These are phyloP conservation scores for Luehdorfia chinensis DNA, from an alignment of 1,140 invertebrate species.

Conservation along the genomic window DNA sequence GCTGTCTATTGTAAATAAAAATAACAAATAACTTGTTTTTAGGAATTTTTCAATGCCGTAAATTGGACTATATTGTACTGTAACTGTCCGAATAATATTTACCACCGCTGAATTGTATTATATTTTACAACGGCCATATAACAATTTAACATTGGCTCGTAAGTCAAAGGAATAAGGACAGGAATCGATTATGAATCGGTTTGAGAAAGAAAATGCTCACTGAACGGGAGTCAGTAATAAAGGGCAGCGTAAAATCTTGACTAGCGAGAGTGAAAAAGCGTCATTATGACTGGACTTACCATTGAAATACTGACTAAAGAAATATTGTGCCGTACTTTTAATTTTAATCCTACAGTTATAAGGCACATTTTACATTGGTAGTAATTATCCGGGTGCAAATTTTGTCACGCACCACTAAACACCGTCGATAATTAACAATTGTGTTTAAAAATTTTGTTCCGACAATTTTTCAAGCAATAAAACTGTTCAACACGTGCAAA, in stretches of 20 bases:
- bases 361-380: conserved; percentile 12
- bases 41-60: conserved; percentile 2
- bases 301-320: conserved; percentile 14
- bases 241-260: conserved; percentile 38
- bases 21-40: not conserved
- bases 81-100: conserved; percentile 32
- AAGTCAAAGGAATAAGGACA: conserved; percentile 14
- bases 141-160: conserved; percentile 7
- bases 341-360: not conserved
- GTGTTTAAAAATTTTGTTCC: conserved; percentile 24
- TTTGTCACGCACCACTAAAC: conserved; percentile 28
- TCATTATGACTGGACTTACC: conserved; percentile 33
- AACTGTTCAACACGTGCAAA: conserved; percentile 6
- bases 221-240: conserved; percentile 41
- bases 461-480: conserved; percentile 8
- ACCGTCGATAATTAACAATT: conserved; percentile 33
- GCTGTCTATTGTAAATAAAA: not conserved
- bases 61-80: conserved; percentile 26
- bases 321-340: not conserved
- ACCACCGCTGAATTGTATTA: conserved; percentile 12
- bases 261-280: conserved; percentile 42
- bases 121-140: too few species aligned
- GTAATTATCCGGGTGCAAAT: conserved; percentile 15
- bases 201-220: conserved; percentile 22
- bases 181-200: conserved; percentile 16